Base-by-base conservation (phyloP, 2,113 vertebrate genomes). In the Gymnocephalus cernua region DNA sequence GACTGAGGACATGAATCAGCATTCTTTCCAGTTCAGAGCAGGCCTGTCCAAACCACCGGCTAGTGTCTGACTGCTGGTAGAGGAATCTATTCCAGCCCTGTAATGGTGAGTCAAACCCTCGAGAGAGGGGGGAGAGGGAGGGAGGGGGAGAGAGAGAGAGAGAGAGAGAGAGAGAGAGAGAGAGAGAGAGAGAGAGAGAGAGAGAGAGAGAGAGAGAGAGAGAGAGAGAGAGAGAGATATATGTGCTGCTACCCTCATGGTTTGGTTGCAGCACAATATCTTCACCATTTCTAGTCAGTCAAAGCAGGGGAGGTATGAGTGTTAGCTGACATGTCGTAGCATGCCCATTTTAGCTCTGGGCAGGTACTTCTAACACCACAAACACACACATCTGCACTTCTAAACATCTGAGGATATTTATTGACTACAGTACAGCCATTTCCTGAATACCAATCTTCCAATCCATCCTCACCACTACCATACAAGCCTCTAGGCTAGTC, bases 11-110 rank as follows among this genome's bases (percentile, higher is more conserved):
- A 74, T 89, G 85, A 89, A 57, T 85, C 81, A 86, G 79, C 81
- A 86, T 85, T 86, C 82, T 83, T 89, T 91, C 81, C 66, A 83
- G 41, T 58, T 86, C 63, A 77, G 59, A 74, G 62, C 44, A 21
- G 63, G 44, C 45, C 59, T 3, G 29, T 86, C 79, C 56, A 87
- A 82, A 90, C 88, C 83, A 47, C 85, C 0, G 50, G 27, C 57
- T 21, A 35, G 58, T 18, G 61, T 77, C 83, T 91, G 82, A 86
- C 89, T 82, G 27, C 56, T 62, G 79, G 35, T 32, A 3, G 19
- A 67, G 72, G 68, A 85, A 85, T 85, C 76, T 56, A 38, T 74
- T 74, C 54, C 21, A 69, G 41, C 51, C 47, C 38, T 23, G 23
- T 71, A 16, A 45, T 53, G 27, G 21, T 83, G 79, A 83, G 45